phyloP scores from a whole-genome alignment of 2,113 vertebrate genomes.

The Thalassoma bifasciatum region DNA sequence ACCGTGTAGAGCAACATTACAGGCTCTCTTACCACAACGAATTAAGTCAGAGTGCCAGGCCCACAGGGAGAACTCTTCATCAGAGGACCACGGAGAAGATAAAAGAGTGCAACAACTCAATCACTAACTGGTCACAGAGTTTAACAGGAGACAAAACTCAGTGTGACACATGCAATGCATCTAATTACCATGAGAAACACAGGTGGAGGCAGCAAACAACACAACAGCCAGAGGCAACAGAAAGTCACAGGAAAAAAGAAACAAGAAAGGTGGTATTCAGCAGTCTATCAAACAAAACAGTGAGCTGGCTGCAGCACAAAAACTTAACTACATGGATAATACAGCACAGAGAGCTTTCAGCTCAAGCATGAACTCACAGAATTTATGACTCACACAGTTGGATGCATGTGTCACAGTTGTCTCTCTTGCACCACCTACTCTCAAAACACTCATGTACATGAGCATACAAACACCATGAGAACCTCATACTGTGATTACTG shows the following conservation, averaged over 20 bases:
- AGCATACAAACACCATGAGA: neutral
- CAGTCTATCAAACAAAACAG: conserved; percentile 16
- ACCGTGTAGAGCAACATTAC: conserved; percentile 54
- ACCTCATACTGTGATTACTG: conserved; percentile 33
- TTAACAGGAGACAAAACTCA: conserved; percentile 62
- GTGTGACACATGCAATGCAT: conserved; percentile 62
- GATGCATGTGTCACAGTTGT: conserved; percentile 14
- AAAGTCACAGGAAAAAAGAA: conserved; percentile 1
- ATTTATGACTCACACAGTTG: conserved; percentile 3
- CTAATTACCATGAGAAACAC: conserved; percentile 48
- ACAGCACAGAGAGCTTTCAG: neutral
- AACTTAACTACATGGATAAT: neutral
- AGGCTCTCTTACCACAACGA: conserved; percentile 66
- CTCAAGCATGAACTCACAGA: neutral
- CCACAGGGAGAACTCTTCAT: conserved; percentile 61
- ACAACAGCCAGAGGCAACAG: conserved; percentile 22
- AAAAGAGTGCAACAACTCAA: conserved; percentile 65
- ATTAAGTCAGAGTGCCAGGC: conserved; percentile 59
- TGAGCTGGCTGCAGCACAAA: conserved; percentile 26
- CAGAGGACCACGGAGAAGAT: conserved; percentile 55
- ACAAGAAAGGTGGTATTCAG: conserved; percentile 13
- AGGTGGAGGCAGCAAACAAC: conserved; percentile 25
- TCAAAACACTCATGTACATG: neutral
- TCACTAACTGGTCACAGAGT: conserved; percentile 68
- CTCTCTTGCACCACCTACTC: neutral